Percentiles rank a stretch among this genome's conserved stretches.
phyloP scores from a whole-genome alignment of 2,888 invertebrate species.

The Meteorus colon region DNA sequence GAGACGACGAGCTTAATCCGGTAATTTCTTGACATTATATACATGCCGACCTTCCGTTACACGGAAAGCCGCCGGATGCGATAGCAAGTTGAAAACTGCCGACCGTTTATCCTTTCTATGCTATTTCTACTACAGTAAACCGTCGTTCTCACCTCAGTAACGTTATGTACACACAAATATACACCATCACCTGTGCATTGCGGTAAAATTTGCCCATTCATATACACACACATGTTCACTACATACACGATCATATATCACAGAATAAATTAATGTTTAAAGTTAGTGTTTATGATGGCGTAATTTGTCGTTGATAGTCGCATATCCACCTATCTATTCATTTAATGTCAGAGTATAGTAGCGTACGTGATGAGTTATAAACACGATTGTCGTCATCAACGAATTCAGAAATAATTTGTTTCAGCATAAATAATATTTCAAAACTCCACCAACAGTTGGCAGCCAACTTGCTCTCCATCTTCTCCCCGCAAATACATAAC shows the following conservation, averaged over 20 bases:
- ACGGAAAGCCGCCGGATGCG: conserved; percentile 44
- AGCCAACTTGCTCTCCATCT: neutral
- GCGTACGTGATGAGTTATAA: neutral
- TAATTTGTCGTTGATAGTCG: conserved; percentile 15
- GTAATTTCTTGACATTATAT: conserved; percentile 40
- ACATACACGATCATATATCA: conserved; percentile 18
- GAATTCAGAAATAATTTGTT: conserved; percentile 45
- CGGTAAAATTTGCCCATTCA: conserved; percentile 8
- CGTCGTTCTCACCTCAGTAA: neutral
- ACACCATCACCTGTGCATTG: conserved; percentile 19
- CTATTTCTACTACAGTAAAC: conserved; percentile 20
- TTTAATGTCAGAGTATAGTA: conserved; percentile 3
- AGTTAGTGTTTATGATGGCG: conserved; percentile 14
- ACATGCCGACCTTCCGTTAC: conserved; percentile 42
- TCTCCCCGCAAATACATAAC: too few species aligned
- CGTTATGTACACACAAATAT: neutral
- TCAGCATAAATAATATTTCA: conserved; percentile 49
- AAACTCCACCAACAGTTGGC: conserved; percentile 38
- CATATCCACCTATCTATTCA: neutral
- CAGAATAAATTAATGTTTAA: conserved; percentile 27
- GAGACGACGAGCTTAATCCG: conserved; percentile 44
- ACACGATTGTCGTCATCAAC: conserved; percentile 24
- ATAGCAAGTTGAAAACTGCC: conserved; percentile 42
- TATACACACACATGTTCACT: conserved; percentile 14
- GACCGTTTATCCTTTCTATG: conserved; percentile 39